phyloP scores from a whole-genome alignment of 2,113 vertebrate species.

The Saiga tatarica region DNA sequence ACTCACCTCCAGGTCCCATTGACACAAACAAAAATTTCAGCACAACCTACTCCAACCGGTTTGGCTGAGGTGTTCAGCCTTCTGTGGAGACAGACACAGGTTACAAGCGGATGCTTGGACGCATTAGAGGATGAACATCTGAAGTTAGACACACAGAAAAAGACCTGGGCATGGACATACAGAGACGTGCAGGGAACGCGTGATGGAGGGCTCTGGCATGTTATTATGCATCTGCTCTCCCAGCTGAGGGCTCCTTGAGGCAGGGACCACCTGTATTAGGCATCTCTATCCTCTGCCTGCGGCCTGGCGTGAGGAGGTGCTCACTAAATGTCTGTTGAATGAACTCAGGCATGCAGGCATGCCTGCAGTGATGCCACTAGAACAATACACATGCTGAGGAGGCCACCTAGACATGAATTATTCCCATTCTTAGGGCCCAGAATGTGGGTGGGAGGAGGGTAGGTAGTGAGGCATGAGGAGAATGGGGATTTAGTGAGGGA shows the following conservation, averaged over 20 bases:
- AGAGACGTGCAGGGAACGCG: not conserved
- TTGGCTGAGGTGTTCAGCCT: conserved; percentile 60
- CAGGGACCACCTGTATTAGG: rapidly evolving
- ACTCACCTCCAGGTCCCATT: conserved; percentile 64
- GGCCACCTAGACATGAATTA: not conserved
- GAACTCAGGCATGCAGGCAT: not conserved
- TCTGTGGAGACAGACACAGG: conserved; percentile 5
- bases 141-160: not conserved
- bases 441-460: not conserved
- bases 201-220: too few species aligned
- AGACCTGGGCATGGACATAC: not conserved
- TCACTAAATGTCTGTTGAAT: not conserved
- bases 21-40: conserved; percentile 74
- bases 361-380: rapidly evolving
- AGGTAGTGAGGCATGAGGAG: not conserved
- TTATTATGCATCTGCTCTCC: not conserved
- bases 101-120: not conserved
- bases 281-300: not conserved
- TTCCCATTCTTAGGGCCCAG: not conserved
- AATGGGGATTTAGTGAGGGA: not conserved
- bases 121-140: not conserved
- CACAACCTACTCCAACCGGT: conserved; percentile 70
- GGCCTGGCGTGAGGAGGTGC: not conserved
- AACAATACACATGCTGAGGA: not conserved
- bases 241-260: not conserved